Evolutionary conservation across 2,888 invertebrate genomes (phyloP), one percentile per base, ranked within the genome.

Genomic region (Nesidiocoris tenuis): DNA sequence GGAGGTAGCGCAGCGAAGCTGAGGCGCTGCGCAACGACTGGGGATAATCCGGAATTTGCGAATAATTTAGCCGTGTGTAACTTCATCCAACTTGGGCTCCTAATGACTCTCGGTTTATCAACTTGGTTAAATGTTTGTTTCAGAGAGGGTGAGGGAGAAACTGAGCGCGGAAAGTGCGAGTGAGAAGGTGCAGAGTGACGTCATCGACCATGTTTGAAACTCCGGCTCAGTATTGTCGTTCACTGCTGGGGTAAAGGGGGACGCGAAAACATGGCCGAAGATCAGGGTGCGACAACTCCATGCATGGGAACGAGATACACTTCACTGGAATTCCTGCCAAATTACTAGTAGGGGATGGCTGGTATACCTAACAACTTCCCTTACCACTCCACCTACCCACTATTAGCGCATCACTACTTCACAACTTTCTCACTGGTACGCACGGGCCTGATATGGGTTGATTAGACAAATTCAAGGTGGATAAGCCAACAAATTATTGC

Each of bases 81-180:
- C 55, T 67, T 67, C 67, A 67, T 67, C 55, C 55, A 67, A 67
- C 67, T 67, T 67, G 54, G 22, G 67, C 56, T 56, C 23, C 56
- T 67, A 67, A 67, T 67, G 67, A 67, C 67, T 55, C 67, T 67
- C 55, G 23, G 67, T 67, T 67, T 67, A 67, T 67, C 67, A 67
- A 67, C 67, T 67, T 19, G 67, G 67, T 67, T 67, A 67, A 67
- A 67, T 67, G 67, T 67, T 67, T 56, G 39, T n/a, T n/a, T n/a
- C n/a, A 39, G 39, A 3, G 39, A 39, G 39, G 39, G 39, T 7
- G 39, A 39, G 12, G 5, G 39, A 39, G 39, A 39, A 39, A 39
- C 12, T 39, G 39, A 39, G 39, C 12, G 39, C 5, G 3, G 39
- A 39, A 39, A 3, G 39, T 7, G 39, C 39, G 39, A 39, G 5